Evolutionary conservation across 1,140 invertebrate genomes (phyloP), one percentile per base, ranked within the genome.

Genomic region (Trichonephila clavata): DNA sequence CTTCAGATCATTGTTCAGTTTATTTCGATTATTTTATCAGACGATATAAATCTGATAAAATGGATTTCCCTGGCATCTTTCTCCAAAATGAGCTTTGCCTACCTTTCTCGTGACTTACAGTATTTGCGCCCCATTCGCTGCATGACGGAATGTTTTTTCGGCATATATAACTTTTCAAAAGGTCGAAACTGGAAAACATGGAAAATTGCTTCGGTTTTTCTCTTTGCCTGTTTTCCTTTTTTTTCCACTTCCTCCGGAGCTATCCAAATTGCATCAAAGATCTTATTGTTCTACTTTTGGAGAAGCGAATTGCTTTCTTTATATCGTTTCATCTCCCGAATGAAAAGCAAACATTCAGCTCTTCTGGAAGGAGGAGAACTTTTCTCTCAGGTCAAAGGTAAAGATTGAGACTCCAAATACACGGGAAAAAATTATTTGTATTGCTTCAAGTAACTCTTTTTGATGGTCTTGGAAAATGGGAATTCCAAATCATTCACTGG

Each of bases 231-330:
- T 57, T 61, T 57, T 13, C 8, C 87, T 50, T 68, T 71, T 63
- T 39, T 39, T 3, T 43, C 57, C 27, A 21, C 21, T 27, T 84
- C 43, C 39, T 63, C 1, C 61, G 8, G 50, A 65, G 60, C 65
- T 92, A 92, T 92, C 90, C 81, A 84, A 92, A 92, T 92, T 92
- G 90, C 90, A 65, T 84, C 90, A 84, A 80, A 92, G 80, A 92
- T 92, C 90, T 92, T 84, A 84, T 84, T 92, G 80, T 92, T 92
- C 77, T 84, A 43, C 59, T 89, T 89, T 84, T 84, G 57, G 43
- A 20, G 77, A 92, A 92, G 14, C 32, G 81, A 84, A 92, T 90
- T 81, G 89, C 50, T 92, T 92, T 84, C 59, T 90, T 92, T 84
- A 92, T 84, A 92, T 68, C 90, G 68, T 50, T 92, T 92, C 90